A percentile compares a stretch with the other conserved stretches of the same genome.
Conservation (phyloP, 2,888 invertebrate species). For the Furcula furcula region DNA sequence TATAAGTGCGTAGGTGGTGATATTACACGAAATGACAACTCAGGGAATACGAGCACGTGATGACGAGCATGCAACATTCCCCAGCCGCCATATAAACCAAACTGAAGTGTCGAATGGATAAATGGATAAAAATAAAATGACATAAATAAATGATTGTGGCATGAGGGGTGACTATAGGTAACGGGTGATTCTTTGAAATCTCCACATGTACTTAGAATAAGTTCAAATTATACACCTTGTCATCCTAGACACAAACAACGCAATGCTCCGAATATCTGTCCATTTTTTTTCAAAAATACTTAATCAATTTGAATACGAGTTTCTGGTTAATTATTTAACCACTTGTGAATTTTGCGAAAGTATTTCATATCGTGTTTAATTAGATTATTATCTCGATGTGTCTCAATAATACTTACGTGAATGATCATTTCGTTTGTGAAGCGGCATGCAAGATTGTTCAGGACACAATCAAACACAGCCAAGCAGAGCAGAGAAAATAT, state of each 20-base stretch:
- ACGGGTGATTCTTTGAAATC: conserved; percentile 45
- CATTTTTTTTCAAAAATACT: conserved; percentile 16
- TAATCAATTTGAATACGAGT: conserved; percentile 21
- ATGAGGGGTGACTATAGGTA: conserved; percentile 67
- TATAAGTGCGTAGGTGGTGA: conserved; percentile 1
- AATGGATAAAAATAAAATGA: conserved; percentile 67
- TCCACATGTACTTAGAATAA: conserved; percentile 28
- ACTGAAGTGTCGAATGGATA: conserved; percentile 74
- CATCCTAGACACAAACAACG: conserved; percentile 27
- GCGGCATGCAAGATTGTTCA: conserved; percentile 89
- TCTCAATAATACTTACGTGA: conserved; percentile 88
- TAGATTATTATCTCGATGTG: conserved; percentile 63
- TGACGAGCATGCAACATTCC: conserved; percentile 76
- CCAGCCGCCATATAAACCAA: conserved; percentile 75
- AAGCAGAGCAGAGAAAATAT: conserved; percentile 92
- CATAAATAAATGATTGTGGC: conserved; percentile 53
- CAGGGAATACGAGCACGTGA: conserved; percentile 44
- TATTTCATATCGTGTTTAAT: conserved; percentile 30
- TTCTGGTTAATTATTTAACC: conserved; percentile 24
- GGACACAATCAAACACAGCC: conserved; percentile 91
- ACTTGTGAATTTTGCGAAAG: conserved; percentile 20
- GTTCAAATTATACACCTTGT: conserved; percentile 35
- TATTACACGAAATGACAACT: conserved; percentile 42
- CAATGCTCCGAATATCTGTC: conserved; percentile 17
- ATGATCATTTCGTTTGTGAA: conserved; percentile 86